Evolutionary conservation across 2,888 invertebrate genomes (phyloP), one percentile per base, ranked within the genome.

Genomic region (Acleris laterana): DNA sequence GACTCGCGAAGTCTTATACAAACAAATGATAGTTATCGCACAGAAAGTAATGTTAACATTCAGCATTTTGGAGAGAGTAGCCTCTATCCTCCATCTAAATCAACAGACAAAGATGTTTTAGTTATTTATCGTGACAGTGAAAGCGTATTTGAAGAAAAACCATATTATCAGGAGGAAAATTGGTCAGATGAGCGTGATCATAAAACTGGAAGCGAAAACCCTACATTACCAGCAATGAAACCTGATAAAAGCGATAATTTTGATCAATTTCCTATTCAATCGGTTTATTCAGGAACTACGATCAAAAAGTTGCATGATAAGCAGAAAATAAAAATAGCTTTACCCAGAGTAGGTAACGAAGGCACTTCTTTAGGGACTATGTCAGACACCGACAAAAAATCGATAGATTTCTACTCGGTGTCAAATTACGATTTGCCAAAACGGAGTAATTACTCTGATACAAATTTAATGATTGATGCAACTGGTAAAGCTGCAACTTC

Each of bases 101-200:
- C 76, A 20, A 73, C 74, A 56, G 81, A 87, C 49, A 83, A 84
- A 71, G 86, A 87, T 72, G 70, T 89, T 58, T 85, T 89, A 73
- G 69, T 87, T 19, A 87, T 89, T 70, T 87, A 85, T 66, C 83
- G 78, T 72, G 88, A 89, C 50, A 85, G 81, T 74, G 80, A 82
- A 63, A 78, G 71, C 51, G 80, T 74, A 63, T 68, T 61, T 50
- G 66, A 62, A 19, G 72, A 74, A 16, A 72, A 74, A 61, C 69
- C 63, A 16, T 59, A 69, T 38, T 52, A 68, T 42, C 71, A 72
- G 48, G 74, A 74, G 42, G 73, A 69, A 13, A 58, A 63, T 28
- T 76, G 76, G 72, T 66, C 64, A 44, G 46, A 59, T 13, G 76
- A 76, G 38, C 48, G 38, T 3, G 19, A 55, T n/a, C 38, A 28